Percentiles rank a stretch among this genome's conserved stretches.
Evolutionary conservation across 2,888 invertebrate species (phyloP).

Genomic region (Arrhopalites spinosus): DNA sequence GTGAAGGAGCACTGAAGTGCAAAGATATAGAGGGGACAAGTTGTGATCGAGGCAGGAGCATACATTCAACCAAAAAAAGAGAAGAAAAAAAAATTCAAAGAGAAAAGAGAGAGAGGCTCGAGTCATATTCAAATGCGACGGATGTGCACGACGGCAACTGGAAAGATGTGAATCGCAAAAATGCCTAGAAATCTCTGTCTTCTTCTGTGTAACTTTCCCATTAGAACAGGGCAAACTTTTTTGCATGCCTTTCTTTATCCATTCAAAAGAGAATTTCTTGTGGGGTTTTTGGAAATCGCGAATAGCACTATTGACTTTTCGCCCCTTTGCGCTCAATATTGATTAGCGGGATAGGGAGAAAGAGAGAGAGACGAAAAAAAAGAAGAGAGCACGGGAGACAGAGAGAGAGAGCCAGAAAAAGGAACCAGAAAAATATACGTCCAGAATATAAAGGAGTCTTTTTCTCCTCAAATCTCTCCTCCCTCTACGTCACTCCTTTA

Average conservation of each 20-base stretch:
- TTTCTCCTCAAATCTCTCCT: slow-evolving; percentile 36
- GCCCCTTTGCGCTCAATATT: slow-evolving; percentile 47
- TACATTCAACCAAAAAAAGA: neutral
- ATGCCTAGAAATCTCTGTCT: slow-evolving; percentile 29
- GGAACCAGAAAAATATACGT: slow-evolving; percentile 46
- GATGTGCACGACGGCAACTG: slow-evolving; percentile 17
- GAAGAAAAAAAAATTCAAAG: neutral
- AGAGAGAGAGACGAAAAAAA: slow-evolving; percentile 21
- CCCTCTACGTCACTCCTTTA: slow-evolving; percentile 12
- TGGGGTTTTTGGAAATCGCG: slow-evolving; percentile 39
- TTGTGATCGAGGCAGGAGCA: slow-evolving; percentile 36
- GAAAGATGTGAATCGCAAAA: slow-evolving; percentile 31
- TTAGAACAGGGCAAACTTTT: slow-evolving; percentile 38
- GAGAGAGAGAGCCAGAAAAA: neutral
- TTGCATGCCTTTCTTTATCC: slow-evolving; percentile 34
- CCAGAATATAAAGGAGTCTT: slow-evolving; percentile 44
- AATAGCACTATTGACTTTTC: slow-evolving; percentile 49
- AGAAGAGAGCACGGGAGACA: neutral
- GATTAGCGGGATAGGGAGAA: slow-evolving; percentile 41
- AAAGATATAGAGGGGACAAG: slow-evolving; percentile 42
- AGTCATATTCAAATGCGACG: slow-evolving; percentile 32
- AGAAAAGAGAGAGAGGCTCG: neutral
- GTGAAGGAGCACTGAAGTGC: slow-evolving; percentile 30
- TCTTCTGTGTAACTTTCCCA: slow-evolving; percentile 38
- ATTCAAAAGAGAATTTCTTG: slow-evolving; percentile 38